Conservation (phyloP, 2,797 vertebrate genomes). For the Trachops cirrhosus region DNA sequence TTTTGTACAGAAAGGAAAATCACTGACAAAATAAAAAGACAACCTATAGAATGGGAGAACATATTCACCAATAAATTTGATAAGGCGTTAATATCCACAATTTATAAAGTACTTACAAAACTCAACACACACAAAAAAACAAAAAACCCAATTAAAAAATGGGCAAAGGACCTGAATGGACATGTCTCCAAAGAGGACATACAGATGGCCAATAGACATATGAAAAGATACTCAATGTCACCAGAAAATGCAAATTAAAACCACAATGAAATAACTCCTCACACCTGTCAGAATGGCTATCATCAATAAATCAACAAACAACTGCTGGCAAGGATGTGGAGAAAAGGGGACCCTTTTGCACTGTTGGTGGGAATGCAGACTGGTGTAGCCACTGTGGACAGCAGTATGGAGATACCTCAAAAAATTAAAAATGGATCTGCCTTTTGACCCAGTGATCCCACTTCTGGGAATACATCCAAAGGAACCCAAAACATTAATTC, state of each 20-base stretch:
- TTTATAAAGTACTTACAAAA: neutral
- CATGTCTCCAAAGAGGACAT: neutral
- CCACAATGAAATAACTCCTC: neutral
- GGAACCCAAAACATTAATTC: neutral
- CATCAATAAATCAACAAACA: neutral
- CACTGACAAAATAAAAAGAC: neutral
- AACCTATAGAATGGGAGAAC: neutral
- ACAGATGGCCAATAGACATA: neutral
- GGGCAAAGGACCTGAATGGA: neutral
- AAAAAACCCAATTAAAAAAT: neutral
- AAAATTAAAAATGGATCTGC: neutral
- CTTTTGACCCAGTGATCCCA: neutral
- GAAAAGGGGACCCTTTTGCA: neutral
- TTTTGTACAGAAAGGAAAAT: neutral
- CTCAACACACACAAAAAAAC: neutral
- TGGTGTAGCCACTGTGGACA: neutral
- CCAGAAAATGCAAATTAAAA: neutral
- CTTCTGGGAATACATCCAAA: neutral
- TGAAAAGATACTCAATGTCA: neutral
- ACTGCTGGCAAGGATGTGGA: neutral
- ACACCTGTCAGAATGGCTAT: neutral
- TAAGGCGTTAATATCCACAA: neutral
- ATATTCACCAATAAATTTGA: neutral
- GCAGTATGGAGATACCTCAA: neutral
- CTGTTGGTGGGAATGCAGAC: neutral